Percentiles rank a stretch among this genome's conserved stretches.
phyloP scores from a whole-genome alignment of 2,113 vertebrate genomes.

The Tyrannus savana region DNA sequence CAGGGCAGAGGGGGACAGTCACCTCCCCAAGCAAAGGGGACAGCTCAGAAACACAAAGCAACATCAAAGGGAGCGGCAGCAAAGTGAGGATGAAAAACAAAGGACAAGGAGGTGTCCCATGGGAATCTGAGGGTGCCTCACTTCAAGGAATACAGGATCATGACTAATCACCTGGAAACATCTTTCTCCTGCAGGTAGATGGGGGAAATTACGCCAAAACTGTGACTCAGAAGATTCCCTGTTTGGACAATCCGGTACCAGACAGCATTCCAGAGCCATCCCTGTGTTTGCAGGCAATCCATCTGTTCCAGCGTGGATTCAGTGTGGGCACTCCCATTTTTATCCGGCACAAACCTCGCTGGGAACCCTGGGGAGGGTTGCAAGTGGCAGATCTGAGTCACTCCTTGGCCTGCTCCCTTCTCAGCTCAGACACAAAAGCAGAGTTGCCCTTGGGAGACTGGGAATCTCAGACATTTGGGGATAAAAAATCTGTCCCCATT shows the following conservation, averaged over 20 bases:
- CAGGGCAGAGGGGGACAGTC: rapidly evolving
- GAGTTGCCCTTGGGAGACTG: neutral
- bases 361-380: neutral
- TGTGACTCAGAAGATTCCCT: rapidly evolving
- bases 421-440: slow-evolving; percentile 7
- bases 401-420: neutral
- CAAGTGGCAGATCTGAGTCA: slow-evolving; percentile 7
- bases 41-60: neutral
- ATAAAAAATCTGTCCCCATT: neutral
- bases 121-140: neutral
- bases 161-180: neutral
- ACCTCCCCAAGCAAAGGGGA: neutral
- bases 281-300: neutral
- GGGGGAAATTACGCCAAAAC: neutral
- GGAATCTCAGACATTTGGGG: neutral
- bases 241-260: rapidly evolving
- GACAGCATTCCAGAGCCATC: neutral
- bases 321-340: neutral
- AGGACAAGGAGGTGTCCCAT: neutral
- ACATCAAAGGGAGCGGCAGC: neutral
- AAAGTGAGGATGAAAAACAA: neutral
- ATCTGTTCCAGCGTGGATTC: neutral
- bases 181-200: neutral
- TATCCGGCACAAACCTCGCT: neutral
- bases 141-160: neutral